Evolutionary conservation across 1,140 invertebrate species (phyloP), one percentile per base, ranked within the genome.

Genomic region (Pseudomyrmex cubaensis): DNA sequence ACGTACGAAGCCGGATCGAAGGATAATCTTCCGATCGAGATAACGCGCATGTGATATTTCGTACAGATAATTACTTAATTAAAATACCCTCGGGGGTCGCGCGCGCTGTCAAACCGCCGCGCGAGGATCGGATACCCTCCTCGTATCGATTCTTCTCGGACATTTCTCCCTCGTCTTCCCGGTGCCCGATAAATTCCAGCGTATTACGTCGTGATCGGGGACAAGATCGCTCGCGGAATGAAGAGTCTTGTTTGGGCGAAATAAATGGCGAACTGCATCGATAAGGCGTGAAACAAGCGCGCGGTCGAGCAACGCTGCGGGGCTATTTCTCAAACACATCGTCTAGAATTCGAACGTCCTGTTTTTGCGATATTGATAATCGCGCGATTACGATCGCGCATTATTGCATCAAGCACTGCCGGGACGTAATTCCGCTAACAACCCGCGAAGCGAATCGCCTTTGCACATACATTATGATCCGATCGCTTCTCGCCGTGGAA

Each of bases 31-130:
- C 64, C 35, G 83, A 85, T 87, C 83, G 85, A 75, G 52, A 57
- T 57, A 44, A 76, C 48, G 44, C 17, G 12, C 46, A 20, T 63
- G 63, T 73, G 66, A 70, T 69, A 87, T 89, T 77, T 82, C 22
- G 13, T 61, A 35, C 0, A 84, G 82, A 88, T 90, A 90, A 90
- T 89, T 83, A 77, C 85, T 87, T 90, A 72, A 78, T 90, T 90
- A 87, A 90, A 85, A 87, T 90, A 78, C 46, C 61, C 44, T 20
- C 13, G 64, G 62, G 85, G 63, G 35, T 22, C 66, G 25, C 70
- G 12, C 20, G 1, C 35, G 17, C 44, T 7, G 35, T 35, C 35
- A 35, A 52, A 59, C 46, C 35, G 15, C 64, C 22, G 17, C 22
- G 22, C 35, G 4, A 52, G 62, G 70, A 64, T 61, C 67, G 56